These are phyloP conservation scores for Leptogaster cylindrica DNA, from an alignment of 2,888 invertebrate species.

Conservation along the genomic window DNA sequence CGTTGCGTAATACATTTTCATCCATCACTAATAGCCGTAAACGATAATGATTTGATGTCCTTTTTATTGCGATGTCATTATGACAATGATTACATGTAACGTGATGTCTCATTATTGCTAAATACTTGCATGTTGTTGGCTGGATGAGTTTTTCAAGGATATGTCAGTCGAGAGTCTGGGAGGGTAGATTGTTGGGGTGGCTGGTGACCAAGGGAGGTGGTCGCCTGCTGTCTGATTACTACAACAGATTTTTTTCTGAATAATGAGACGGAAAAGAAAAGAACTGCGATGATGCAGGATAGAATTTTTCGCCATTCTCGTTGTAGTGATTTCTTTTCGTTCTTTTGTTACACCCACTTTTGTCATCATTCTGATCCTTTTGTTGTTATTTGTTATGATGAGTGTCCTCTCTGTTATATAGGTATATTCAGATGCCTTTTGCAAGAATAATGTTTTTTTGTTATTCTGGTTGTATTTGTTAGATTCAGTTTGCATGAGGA, in stretches of 20 bases:
- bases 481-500: neutral
- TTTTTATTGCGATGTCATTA: constrained; percentile 34
- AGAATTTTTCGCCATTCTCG: constrained; percentile 7
- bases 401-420: constrained; percentile 8
- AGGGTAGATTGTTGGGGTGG: neutral
- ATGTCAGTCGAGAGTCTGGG: neutral
- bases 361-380: constrained; percentile 23
- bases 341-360: constrained; percentile 14
- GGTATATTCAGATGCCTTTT: neutral
- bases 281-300: neutral
- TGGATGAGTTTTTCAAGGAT: neutral
- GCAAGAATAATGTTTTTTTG: neutral
- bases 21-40: constrained; percentile 25
- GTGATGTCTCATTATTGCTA: constrained; percentile 32
- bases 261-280: neutral
- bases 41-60: constrained; percentile 37
- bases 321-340: constrained; percentile 1
- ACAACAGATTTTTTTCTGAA: neutral
- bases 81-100: constrained; percentile 30
- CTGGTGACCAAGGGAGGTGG: neutral
- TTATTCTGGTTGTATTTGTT: neutral
- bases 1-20: constrained; percentile 16
- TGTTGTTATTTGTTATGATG: constrained; percentile 17
- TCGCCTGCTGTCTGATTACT: neutral
- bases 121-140: constrained; percentile 19